Conservation (phyloP, 2,797 vertebrate genomes). For the Sarcoramphus papa region DNA sequence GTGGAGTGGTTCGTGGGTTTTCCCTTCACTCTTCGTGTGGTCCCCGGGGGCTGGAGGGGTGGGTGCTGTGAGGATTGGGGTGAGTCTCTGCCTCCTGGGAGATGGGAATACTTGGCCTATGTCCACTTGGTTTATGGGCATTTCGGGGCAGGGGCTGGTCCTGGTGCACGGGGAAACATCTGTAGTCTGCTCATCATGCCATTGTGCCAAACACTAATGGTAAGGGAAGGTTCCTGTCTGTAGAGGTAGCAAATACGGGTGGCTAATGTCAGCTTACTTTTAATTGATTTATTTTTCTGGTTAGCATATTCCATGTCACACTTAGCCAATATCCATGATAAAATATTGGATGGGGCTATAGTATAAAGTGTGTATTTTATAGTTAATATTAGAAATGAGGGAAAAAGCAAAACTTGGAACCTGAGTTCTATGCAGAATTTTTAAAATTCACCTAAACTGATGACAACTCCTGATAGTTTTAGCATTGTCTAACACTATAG, state of each 20-base stretch:
- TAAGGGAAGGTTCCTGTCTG: background rate
- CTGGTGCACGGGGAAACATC: rapidly evolving
- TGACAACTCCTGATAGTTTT: background rate
- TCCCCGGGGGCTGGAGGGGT: background rate
- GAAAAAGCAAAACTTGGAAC: background rate
- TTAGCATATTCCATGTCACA: background rate
- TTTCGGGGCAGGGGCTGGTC: background rate
- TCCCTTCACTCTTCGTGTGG: rapidly evolving
- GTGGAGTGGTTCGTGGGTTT: background rate
- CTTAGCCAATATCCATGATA: background rate
- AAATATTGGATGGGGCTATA: background rate
- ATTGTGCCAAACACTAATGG: background rate
- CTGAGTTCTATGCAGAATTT: background rate
- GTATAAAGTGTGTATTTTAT: background rate
- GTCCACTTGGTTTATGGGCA: background rate
- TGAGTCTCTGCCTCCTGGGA: background rate
- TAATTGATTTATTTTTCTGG: background rate
- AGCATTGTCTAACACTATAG: background rate
- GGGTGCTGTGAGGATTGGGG: background rate
- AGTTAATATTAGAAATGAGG: background rate
- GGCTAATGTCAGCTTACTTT: background rate
- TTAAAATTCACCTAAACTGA: background rate
- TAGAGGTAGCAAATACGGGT: background rate
- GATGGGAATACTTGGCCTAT: background rate
- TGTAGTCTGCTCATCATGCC: background rate